Conservation (phyloP, 2,888 invertebrate genomes). For the Molorchus minor region DNA sequence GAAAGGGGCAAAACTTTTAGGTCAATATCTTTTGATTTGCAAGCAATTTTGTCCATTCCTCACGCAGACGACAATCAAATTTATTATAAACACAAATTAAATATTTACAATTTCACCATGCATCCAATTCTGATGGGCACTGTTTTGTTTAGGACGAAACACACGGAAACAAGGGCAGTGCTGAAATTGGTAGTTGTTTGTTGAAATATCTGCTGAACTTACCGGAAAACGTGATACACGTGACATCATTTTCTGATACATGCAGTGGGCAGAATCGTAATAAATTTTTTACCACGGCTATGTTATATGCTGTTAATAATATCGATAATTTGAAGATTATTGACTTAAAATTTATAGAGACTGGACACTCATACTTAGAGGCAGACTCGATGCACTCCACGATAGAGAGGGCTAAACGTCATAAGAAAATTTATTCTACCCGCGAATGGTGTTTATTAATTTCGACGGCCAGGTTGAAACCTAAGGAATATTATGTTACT, state of each 20-base stretch:
- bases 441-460: not conserved
- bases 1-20: not conserved
- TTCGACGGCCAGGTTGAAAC: not conserved
- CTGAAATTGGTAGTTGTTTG: not conserved
- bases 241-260: constrained; percentile 21
- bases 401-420: not conserved
- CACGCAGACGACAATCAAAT: constrained; percentile 8
- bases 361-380: not conserved
- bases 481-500: not conserved
- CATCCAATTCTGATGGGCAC: constrained; percentile 18
- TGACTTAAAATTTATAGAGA: not conserved
- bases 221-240: constrained; percentile 32
- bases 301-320: constrained; percentile 39
- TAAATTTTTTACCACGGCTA: constrained; percentile 25
- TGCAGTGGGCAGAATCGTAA: constrained; percentile 29
- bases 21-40: constrained; percentile 5
- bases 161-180: not conserved
- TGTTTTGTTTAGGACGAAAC: constrained; percentile 16
- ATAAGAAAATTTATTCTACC: not conserved
- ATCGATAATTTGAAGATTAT: constrained; percentile 23
- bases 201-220: constrained; percentile 34
- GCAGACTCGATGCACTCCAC: not conserved
- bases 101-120: constrained; percentile 39
- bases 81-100: constrained; percentile 19
- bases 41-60: constrained; percentile 5